Evolutionary conservation across 2,797 vertebrate species (phyloP).

Genomic region (Simalia tracyae): DNA sequence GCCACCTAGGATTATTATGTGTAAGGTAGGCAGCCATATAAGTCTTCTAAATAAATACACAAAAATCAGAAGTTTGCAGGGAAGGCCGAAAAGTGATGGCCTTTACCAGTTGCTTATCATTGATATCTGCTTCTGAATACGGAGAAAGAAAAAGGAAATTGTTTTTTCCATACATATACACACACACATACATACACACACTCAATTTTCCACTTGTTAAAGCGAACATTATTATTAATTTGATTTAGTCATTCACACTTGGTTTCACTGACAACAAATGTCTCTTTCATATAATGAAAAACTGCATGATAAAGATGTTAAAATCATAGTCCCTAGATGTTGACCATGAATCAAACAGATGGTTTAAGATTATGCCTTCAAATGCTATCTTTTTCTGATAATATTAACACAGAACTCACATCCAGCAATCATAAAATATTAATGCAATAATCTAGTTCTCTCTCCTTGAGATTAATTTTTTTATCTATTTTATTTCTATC

Average conservation of each 20-base stretch:
- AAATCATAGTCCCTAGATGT: slow-evolving; percentile 30
- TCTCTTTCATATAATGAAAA: slow-evolving; percentile 41
- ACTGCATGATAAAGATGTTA: slow-evolving; percentile 5
- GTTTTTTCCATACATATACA: no score
- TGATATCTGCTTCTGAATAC: neutral
- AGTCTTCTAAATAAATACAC: no score
- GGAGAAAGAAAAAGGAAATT: neutral
- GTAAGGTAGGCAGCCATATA: no score
- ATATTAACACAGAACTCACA: slow-evolving; percentile 53
- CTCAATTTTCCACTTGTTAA: neutral
- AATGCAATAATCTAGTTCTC: slow-evolving; percentile 65
- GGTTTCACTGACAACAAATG: neutral
- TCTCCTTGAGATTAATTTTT: slow-evolving; percentile 54
- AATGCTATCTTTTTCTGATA: slow-evolving; percentile 56
- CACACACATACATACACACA: no score
- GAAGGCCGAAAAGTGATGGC: neutral
- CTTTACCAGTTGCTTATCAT: neutral
- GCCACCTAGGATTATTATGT: no score
- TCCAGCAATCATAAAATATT: slow-evolving; percentile 57
- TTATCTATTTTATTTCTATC: no score
- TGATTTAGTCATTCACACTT: neutral
- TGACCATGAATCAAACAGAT: slow-evolving; percentile 48
- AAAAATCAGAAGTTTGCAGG: neutral
- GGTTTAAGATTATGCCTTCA: slow-evolving; percentile 33
- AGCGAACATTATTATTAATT: slow-evolving; percentile 27